phyloP scores from a whole-genome alignment of 1,140 invertebrate species.

The Ectropis grisescens region DNA sequence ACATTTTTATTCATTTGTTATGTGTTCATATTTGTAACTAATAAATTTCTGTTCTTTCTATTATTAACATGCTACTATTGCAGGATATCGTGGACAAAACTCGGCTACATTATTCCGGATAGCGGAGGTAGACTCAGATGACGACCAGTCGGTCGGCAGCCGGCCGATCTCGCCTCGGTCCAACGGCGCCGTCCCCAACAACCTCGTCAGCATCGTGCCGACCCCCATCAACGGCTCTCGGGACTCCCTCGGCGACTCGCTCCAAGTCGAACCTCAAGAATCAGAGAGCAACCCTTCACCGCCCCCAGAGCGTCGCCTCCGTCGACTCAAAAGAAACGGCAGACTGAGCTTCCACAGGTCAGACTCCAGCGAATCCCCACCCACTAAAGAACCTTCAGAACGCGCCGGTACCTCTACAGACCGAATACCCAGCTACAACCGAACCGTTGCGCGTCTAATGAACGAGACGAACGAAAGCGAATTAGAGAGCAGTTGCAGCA shows the following conservation, averaged over 20 bases:
- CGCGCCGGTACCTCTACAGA: slow-evolving; percentile 14
- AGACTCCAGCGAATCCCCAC: slow-evolving; percentile 51
- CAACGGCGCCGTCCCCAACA: slow-evolving; percentile 36
- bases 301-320: slow-evolving; percentile 26
- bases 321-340: slow-evolving; percentile 32
- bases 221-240: slow-evolving; percentile 71
- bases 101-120: slow-evolving; percentile 67
- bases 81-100: slow-evolving; percentile 61
- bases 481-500: slow-evolving; percentile 62
- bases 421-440: slow-evolving; percentile 5
- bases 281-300: slow-evolving; percentile 28
- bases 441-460: slow-evolving; percentile 39
- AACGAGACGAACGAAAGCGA: slow-evolving; percentile 66
- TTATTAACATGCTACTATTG: too few species aligned
- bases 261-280: slow-evolving; percentile 48
- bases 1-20: too few species aligned
- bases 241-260: slow-evolving; percentile 62
- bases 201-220: slow-evolving; percentile 68
- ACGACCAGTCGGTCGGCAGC: slow-evolving; percentile 62
- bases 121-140: slow-evolving; percentile 63
- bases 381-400: slow-evolving; percentile 26
- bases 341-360: slow-evolving; percentile 32
- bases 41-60: too few species aligned
- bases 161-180: slow-evolving; percentile 45
- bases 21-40: too few species aligned